A percentile compares a stretch with the other conserved stretches of the same genome.
Evolutionary conservation across 2,888 invertebrate species (phyloP).

Genomic region (Pyrgus malvae): DNA sequence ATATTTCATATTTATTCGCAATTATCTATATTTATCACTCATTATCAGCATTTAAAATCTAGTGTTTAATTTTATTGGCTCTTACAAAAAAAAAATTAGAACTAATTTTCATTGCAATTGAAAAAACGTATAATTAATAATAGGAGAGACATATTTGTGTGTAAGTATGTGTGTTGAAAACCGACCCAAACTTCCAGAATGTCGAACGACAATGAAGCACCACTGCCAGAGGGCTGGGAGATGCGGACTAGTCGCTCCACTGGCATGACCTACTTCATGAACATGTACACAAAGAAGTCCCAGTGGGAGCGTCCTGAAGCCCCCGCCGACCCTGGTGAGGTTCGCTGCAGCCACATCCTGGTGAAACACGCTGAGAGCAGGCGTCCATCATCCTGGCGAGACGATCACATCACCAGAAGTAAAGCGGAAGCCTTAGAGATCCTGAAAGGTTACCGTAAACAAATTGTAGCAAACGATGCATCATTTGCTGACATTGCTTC

Average conservation of each 20-base stretch:
- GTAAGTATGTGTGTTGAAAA: constrained; percentile 13
- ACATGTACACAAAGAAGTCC: constrained; percentile 97
- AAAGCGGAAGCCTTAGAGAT: constrained; percentile 96
- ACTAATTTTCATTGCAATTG: no score
- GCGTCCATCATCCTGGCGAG: constrained; percentile 97
- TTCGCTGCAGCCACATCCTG: constrained; percentile 96
- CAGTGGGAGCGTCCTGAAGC: constrained; percentile 98
- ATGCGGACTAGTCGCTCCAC: constrained; percentile 92
- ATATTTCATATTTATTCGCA: no score
- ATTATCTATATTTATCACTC: no score
- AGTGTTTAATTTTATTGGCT: no score
- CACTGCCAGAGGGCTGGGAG: constrained; percentile 96
- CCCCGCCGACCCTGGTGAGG: constrained; percentile 87
- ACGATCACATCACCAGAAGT: constrained; percentile 93
- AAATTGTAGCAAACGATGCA: constrained; percentile 90
- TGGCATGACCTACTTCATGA: constrained; percentile 96
- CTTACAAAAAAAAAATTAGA: background rate
- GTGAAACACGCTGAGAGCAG: constrained; percentile 96
- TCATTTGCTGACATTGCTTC: constrained; percentile 93
- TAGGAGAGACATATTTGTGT: background rate
- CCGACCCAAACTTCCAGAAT: constrained; percentile 42
- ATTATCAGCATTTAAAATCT: no score
- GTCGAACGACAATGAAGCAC: constrained; percentile 67
- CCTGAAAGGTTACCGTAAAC: constrained; percentile 91
- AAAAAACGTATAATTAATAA: no score